phyloP scores from a whole-genome alignment of 1,140 invertebrate genomes.

The Pantala flavescens region DNA sequence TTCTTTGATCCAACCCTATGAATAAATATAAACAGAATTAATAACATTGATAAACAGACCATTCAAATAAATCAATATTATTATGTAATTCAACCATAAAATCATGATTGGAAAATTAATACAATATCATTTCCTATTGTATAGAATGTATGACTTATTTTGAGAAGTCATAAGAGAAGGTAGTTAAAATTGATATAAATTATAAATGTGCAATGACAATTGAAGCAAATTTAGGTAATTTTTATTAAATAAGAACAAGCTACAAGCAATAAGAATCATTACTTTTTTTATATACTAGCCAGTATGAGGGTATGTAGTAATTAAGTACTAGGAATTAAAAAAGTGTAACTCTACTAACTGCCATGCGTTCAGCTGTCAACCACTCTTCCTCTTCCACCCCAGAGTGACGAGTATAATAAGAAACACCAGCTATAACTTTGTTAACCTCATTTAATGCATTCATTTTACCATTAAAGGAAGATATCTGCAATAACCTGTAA shows the following conservation, averaged over 20 bases:
- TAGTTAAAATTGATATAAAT: no score
- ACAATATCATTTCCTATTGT: neutral
- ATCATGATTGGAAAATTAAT: neutral
- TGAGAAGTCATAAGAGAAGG: no score
- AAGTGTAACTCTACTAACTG: no score
- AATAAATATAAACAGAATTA: conserved; percentile 23
- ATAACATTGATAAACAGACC: conserved; percentile 19
- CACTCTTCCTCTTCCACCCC: conserved; percentile 79
- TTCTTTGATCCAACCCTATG: conserved; percentile 90
- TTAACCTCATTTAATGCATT: conserved; percentile 98
- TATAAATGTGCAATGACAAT: no score
- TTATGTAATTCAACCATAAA: conserved; percentile 17
- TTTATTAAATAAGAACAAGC: no score
- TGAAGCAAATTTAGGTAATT: no score
- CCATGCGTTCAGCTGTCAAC: conserved; percentile 87
- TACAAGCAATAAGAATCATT: no score
- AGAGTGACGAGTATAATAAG: conserved; percentile 66
- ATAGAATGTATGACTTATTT: no score
- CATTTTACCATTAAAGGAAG: conserved; percentile 99
- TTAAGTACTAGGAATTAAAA: no score
- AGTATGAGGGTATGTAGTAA: no score
- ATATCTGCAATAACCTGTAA: conserved; percentile 80
- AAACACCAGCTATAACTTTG: conserved; percentile 86
- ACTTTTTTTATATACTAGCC: no score
- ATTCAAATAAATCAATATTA: conserved; percentile 15